Conservation (phyloP, 1,140 invertebrate genomes). For the Calephelis nemesis region DNA sequence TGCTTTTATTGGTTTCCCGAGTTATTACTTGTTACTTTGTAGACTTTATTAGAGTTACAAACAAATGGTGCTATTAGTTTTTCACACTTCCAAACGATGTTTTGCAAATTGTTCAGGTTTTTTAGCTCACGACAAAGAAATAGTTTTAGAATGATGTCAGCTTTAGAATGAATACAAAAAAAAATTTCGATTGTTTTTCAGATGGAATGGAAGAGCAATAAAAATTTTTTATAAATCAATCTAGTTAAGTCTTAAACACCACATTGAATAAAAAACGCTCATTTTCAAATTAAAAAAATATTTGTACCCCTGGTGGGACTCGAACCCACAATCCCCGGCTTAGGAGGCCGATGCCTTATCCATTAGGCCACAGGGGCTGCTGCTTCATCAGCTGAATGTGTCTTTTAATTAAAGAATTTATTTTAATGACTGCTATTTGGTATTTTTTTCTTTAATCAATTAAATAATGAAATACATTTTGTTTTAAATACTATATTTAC, state of each 20-base stretch:
- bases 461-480: too few relatives aligned
- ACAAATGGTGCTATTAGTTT: neutral
- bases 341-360: constrained; percentile 69
- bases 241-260: too few relatives aligned
- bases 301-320: constrained; percentile 79
- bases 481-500: too few relatives aligned
- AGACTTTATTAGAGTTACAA: neutral
- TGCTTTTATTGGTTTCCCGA: neutral
- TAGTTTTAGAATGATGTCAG: neutral
- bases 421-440: neutral
- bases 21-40: constrained; percentile 1
- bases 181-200: neutral
- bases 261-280: too few relatives aligned
- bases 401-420: neutral
- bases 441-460: neutral
- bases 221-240: too few relatives aligned
- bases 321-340: constrained; percentile 73
- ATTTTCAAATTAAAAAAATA: constrained; percentile 30
- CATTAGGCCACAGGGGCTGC: constrained; percentile 65
- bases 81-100: constrained; percentile 1
- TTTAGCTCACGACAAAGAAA: neutral
- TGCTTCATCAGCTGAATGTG: neutral
- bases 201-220: too few relatives aligned
- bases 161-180: too few relatives aligned
- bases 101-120: neutral